Conservation (phyloP, 2,113 vertebrate species). For the Eolophus roseicapilla region DNA sequence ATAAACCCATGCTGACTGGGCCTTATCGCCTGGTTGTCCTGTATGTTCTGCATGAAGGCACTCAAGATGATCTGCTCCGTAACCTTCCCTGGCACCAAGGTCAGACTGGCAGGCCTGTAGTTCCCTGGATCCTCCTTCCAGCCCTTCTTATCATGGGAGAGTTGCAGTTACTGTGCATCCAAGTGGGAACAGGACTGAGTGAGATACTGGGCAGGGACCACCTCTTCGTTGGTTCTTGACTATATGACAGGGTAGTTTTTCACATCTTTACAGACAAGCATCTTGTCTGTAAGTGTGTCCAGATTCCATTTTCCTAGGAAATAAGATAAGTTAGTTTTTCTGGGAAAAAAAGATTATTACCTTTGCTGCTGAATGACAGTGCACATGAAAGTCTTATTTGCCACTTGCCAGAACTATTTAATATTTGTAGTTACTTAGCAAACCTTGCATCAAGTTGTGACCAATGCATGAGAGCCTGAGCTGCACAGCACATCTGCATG, state of each 20-base stretch:
- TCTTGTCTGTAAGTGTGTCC: not conserved
- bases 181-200: not conserved
- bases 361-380: not conserved
- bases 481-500: not conserved
- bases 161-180: accelerated
- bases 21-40: not conserved
- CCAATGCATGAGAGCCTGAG: not conserved
- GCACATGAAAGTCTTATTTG: not conserved
- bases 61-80: not conserved
- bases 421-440: not conserved
- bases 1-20: not conserved
- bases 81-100: not conserved
- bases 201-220: not conserved
- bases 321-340: not conserved
- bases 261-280: not conserved
- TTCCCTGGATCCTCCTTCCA: not conserved
- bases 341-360: not conserved
- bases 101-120: not conserved
- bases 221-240: not conserved
- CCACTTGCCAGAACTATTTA: not conserved
- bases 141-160: not conserved
- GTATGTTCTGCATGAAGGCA: not conserved
- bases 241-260: not conserved
- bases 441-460: not conserved
- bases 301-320: not conserved